phyloP scores from a whole-genome alignment of 2,888 invertebrate species.

The Yponomeuta sedellus region DNA sequence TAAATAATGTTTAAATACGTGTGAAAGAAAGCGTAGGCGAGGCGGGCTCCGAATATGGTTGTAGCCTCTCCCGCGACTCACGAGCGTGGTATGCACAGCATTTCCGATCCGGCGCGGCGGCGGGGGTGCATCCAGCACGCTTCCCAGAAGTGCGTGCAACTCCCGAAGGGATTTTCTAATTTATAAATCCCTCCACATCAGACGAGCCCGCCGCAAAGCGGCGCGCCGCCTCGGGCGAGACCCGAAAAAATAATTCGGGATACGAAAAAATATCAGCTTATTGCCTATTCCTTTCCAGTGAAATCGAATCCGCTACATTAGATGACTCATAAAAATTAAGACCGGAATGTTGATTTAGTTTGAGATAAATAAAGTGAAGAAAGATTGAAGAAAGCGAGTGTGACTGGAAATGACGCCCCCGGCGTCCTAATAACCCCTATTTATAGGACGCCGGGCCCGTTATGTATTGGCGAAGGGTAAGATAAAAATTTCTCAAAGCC shows the following conservation, averaged over 20 bases:
- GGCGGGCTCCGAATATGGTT: background rate
- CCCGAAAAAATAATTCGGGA: background rate
- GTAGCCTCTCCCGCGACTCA: background rate
- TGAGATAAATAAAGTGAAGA: too few relatives aligned
- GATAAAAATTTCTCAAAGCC: too few relatives aligned
- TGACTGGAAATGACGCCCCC: too few relatives aligned
- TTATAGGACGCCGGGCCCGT: too few relatives aligned
- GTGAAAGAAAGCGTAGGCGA: background rate
- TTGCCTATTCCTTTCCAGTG: background rate
- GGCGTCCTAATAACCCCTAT: too few relatives aligned
- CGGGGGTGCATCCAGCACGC: conserved; percentile 1
- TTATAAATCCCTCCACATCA: conserved; percentile 1
- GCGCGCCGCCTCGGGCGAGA: background rate
- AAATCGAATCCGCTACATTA: background rate
- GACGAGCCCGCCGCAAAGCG: background rate
- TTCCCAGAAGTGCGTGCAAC: background rate
- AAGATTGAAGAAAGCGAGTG: too few relatives aligned
- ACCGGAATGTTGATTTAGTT: too few relatives aligned
- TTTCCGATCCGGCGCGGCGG: conserved; percentile 8
- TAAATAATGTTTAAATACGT: too few relatives aligned
- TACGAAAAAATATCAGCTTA: background rate
- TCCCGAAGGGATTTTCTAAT: background rate
- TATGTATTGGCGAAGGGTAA: too few relatives aligned
- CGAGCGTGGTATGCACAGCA: background rate
- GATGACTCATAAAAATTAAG: too few relatives aligned